Conservation (phyloP, 2,888 invertebrate species). For the Oasisia sp. region DNA sequence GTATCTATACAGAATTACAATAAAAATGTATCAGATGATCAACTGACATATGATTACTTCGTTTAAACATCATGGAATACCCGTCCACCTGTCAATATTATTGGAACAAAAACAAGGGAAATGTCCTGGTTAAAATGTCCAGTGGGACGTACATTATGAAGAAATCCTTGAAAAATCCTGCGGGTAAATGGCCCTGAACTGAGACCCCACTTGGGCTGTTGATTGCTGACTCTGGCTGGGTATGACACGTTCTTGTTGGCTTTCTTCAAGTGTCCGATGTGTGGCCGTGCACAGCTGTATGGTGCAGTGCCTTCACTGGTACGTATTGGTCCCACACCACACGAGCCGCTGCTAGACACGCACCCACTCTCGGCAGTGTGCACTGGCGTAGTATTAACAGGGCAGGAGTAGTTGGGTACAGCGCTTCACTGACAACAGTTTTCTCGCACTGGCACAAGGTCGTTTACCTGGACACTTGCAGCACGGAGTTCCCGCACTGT, state of each 20-base stretch:
- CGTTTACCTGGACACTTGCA: neutral
- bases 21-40: no score
- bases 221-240: neutral
- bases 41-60: no score
- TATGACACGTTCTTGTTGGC: neutral
- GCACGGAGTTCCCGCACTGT: neutral
- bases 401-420: neutral
- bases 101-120: no score
- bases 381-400: neutral
- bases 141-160: no score
- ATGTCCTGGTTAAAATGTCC: no score
- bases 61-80: no score
- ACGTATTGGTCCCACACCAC: neutral
- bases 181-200: neutral
- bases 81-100: no score
- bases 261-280: slow-evolving; percentile 14
- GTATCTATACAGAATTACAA: no score
- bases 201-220: neutral
- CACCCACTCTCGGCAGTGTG: neutral
- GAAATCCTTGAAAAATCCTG: no score
- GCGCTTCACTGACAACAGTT: neutral
- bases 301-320: slow-evolving; percentile 17
- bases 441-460: neutral
- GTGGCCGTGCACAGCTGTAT: neutral
- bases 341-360: neutral